Evolutionary conservation across 2,113 vertebrate species (phyloP), one percentile per base, ranked within the genome.

Genomic region (Vulpes vulpes): DNA sequence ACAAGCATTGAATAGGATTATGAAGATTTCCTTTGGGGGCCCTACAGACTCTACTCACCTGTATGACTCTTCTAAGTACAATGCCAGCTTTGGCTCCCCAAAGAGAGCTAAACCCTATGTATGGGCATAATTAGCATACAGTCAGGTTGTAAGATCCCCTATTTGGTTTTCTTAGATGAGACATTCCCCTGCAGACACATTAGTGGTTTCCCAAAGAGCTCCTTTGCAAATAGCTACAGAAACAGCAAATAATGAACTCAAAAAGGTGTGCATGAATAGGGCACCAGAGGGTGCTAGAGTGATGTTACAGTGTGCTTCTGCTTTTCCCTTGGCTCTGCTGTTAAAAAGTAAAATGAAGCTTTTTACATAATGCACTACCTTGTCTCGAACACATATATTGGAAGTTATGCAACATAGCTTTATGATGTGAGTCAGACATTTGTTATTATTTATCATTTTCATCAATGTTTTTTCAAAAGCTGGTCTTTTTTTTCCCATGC

Each of bases 201-300:
- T 84, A 65, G 16, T 85, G 49, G 17, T 55, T 91, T 89, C 92
- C 83, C 57, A 62, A 82, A 83, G 35, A 49, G 53, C 27, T 27
- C 35, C 64, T 98, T 96, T 97, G 35, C 73, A 30, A 57, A 32
- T 35, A 73, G 38, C 60, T 91, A 22, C 8, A 15, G 14, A 55
- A 4, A 8, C 32, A 91, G 19, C 27, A 43, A 84, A 35, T 53
- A 49, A 74, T 59, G 43, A 35, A 38, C 23, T 20, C 17, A 25
- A 43, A 67, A 76, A 59, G 57, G 32, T 2, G 0, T 94, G 57
- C 91, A 95, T 53, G 22, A 19, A 43, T 8, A 20, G 53, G 85
- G 97, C 99, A 96, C 97, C 89, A 99, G 99, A 98, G 98, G 98
- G 98, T 94, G 97, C 98, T 96, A 89, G 64, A 98, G 97, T 35